Evolutionary conservation across 2,888 invertebrate species (phyloP).

Genomic region (Spialia ferax): DNA sequence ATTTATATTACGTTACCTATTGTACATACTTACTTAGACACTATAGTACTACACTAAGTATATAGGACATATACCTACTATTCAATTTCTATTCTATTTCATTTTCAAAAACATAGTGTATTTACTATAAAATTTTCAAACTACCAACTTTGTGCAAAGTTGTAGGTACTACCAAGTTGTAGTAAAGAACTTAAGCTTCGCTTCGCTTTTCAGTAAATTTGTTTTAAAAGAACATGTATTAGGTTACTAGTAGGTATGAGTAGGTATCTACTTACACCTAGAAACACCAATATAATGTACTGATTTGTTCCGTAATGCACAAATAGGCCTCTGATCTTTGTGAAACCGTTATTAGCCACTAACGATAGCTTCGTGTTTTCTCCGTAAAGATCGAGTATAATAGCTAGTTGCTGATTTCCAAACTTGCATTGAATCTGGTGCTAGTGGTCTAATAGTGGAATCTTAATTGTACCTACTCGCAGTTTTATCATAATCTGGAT

Average conservation of each 20-base stretch:
- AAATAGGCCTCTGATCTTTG: constrained; percentile 47
- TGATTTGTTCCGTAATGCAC: constrained; percentile 38
- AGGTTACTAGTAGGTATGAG: no score
- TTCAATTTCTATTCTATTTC: no score
- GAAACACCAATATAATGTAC: constrained; percentile 35
- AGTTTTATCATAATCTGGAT: constrained; percentile 44
- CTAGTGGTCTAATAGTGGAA: constrained; percentile 45
- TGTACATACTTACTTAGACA: no score
- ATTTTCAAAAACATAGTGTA: no score
- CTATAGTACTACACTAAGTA: no score
- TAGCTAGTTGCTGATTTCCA: constrained; percentile 50
- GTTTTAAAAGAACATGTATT: constrained; percentile 4
- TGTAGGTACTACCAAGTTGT: background rate
- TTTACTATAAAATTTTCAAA: no score
- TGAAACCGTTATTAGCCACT: constrained; percentile 51
- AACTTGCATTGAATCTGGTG: constrained; percentile 51
- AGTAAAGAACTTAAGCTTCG: no score
- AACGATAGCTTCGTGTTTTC: constrained; percentile 51
- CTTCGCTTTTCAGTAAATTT: background rate
- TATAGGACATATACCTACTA: no score
- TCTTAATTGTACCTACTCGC: constrained; percentile 52
- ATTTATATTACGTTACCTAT: no score
- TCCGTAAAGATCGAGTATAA: constrained; percentile 47
- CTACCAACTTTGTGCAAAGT: no score
- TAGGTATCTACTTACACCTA: no score